These are phyloP conservation scores for Hydrochoerus hydrochaeris DNA, from an alignment of 2,113 vertebrate genomes.

Conservation along the genomic window DNA sequence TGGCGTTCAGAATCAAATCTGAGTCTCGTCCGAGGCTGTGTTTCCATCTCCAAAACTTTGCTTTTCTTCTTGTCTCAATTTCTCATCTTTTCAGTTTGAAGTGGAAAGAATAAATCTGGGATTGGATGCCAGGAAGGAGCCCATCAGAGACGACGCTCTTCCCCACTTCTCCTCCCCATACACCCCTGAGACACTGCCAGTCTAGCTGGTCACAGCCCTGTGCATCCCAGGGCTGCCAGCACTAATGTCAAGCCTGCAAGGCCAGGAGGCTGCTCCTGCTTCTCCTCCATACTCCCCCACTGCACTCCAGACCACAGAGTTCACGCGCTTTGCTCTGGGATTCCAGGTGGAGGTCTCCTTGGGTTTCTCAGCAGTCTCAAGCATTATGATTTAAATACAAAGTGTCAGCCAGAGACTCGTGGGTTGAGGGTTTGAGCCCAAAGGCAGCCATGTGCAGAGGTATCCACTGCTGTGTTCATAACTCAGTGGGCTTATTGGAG, in stretches of 20 bases:
- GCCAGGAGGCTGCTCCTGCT: accelerated
- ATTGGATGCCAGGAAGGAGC: not conserved
- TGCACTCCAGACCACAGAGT: not conserved
- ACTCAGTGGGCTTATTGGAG: not conserved
- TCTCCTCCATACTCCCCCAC: not conserved
- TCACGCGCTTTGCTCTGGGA: not conserved
- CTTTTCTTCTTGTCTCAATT: not conserved
- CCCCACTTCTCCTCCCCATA: accelerated
- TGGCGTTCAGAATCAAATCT: not conserved
- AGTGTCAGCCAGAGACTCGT: not conserved
- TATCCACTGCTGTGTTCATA: not conserved
- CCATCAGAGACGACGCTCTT: not conserved
- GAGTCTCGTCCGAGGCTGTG: not conserved
- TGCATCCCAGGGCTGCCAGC: not conserved
- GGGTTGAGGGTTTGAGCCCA: not conserved
- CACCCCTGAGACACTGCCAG: no score
- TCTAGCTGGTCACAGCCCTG: no score
- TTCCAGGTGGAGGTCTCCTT: not conserved
- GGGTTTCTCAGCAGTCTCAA: not conserved
- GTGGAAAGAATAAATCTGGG: not conserved
- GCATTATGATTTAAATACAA: not conserved
- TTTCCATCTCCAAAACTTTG: not conserved
- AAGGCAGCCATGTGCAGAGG: not conserved
- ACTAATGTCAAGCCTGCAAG: not conserved
- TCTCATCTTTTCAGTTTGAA: not conserved